A percentile compares a stretch with the other conserved stretches of the same genome.
phyloP scores from a whole-genome alignment of 2,113 vertebrate species.

The Prionailurus viverrinus region DNA sequence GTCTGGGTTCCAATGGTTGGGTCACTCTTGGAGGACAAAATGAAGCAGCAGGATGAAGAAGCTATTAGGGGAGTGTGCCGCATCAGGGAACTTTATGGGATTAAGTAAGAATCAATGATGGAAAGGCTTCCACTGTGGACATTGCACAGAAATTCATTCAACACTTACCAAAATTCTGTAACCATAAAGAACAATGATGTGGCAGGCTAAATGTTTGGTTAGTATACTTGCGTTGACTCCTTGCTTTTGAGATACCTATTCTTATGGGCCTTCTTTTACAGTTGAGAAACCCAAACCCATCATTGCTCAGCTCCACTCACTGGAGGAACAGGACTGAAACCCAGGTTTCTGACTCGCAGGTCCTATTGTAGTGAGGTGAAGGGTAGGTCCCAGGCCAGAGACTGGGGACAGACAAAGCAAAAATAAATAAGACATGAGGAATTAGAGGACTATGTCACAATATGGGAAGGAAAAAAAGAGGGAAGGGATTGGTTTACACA shows the following conservation, averaged over 20 bases:
- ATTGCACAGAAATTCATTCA: background rate
- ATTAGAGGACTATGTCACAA: background rate
- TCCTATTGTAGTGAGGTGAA: background rate
- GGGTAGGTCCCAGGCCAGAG: background rate
- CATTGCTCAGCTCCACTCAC: background rate
- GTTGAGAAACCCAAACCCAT: background rate
- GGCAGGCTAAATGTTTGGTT: background rate
- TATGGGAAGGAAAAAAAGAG: background rate
- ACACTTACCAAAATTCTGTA: background rate
- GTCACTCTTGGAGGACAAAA: constrained; percentile 13
- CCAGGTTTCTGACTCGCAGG: background rate
- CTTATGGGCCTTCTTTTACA: background rate
- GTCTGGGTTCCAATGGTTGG: background rate
- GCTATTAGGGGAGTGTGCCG: background rate
- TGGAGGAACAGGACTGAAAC: background rate
- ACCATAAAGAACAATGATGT: background rate
- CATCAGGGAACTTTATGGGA: background rate
- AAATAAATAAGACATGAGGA: background rate
- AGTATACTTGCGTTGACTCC: background rate
- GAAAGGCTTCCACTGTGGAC: background rate
- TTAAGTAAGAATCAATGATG: background rate
- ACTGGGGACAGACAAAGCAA: background rate
- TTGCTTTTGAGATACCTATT: background rate
- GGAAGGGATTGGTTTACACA: background rate
- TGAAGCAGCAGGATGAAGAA: background rate